These are phyloP conservation scores for Nephila pilipes DNA, from an alignment of 1,140 invertebrate species.

Conservation along the genomic window DNA sequence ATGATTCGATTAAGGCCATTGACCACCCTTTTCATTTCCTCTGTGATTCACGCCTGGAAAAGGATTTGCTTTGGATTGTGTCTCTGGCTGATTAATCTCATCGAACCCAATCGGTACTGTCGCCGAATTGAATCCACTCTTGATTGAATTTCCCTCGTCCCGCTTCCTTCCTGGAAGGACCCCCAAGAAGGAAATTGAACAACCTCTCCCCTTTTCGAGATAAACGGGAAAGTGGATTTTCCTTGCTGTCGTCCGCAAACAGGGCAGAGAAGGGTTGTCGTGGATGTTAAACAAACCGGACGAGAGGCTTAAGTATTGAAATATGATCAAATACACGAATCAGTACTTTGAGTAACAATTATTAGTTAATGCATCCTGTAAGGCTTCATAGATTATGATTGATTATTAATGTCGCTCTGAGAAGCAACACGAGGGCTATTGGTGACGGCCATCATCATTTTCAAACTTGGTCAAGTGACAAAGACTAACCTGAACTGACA, in stretches of 20 bases:
- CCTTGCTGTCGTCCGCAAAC: background rate
- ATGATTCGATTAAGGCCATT: background rate
- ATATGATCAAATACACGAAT: no score
- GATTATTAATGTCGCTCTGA: no score
- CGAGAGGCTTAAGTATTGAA: no score
- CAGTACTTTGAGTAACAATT: no score
- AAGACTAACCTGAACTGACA: no score
- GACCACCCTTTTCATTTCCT: constrained; percentile 10
- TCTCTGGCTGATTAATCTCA: background rate
- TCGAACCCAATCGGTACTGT: background rate
- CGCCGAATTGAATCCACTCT: background rate
- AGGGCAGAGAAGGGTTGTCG: no score
- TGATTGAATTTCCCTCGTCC: background rate
- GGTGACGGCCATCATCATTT: no score
- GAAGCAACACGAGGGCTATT: no score
- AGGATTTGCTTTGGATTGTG: background rate
- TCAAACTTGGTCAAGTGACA: no score
- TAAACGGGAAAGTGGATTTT: background rate
- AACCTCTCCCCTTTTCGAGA: background rate
- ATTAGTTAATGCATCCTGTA: no score
- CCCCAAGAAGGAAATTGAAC: background rate
- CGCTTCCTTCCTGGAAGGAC: background rate
- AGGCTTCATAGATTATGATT: no score
- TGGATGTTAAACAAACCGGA: no score
- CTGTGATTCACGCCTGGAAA: background rate